Conservation (phyloP, 2,113 vertebrate species). For the Theropithecus gelada region DNA sequence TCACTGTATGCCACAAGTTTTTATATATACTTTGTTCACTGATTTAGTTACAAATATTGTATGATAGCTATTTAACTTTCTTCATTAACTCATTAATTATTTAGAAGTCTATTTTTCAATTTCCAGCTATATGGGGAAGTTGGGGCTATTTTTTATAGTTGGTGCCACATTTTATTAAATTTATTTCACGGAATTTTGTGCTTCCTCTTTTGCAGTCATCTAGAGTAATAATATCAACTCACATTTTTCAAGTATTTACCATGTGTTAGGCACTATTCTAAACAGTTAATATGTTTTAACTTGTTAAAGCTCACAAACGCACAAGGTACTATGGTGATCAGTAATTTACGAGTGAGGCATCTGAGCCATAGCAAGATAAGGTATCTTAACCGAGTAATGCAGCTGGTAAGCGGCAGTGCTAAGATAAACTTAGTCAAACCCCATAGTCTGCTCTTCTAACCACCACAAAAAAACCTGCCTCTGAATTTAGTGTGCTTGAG, state of each 20-base stretch:
- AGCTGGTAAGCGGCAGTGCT: neutral
- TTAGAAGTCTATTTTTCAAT: slow-evolving; percentile 48
- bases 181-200: neutral
- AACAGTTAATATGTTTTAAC: neutral
- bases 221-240: neutral
- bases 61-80: slow-evolving; percentile 49
- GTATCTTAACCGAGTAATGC: neutral
- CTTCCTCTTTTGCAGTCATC: neutral
- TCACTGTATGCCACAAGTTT: neutral
- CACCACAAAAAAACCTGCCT: neutral
- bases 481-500: neutral
- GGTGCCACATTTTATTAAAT: neutral
- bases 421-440: neutral
- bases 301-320: neutral
- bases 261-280: neutral
- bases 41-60: slow-evolving; percentile 48
- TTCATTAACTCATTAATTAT: slow-evolving; percentile 56
- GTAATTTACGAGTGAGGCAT: neutral
- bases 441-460: neutral
- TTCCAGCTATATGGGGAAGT: neutral
- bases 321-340: neutral
- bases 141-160: neutral
- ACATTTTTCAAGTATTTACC: neutral
- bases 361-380: neutral
- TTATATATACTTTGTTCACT: slow-evolving; percentile 2